Percentiles rank a stretch among this genome's conserved stretches.
phyloP scores from a whole-genome alignment of 2,888 invertebrate genomes.

The Coelopa pilipes region DNA sequence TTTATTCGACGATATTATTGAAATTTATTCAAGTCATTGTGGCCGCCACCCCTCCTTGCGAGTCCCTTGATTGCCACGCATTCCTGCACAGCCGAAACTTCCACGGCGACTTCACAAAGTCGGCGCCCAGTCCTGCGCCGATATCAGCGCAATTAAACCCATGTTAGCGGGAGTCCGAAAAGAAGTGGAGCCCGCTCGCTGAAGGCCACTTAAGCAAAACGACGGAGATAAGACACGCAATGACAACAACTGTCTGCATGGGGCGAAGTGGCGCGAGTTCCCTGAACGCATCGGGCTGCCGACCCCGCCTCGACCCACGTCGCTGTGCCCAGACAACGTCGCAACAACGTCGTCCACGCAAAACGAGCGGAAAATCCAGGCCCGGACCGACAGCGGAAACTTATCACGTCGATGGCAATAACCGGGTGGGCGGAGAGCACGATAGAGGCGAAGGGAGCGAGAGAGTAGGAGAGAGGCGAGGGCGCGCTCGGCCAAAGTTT shows the following conservation, averaged over 20 bases:
- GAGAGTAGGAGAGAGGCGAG: background rate
- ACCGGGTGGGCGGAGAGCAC: conserved; percentile 42
- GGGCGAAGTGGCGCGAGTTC: background rate
- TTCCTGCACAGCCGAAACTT: too few relatives aligned
- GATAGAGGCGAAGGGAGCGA: conserved; percentile 39
- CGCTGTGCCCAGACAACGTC: conserved; percentile 18
- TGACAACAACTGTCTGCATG: conserved; percentile 31
- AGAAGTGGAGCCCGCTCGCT: conserved; percentile 2
- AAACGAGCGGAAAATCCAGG: conserved; percentile 43
- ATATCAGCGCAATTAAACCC: background rate
- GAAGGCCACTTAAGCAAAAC: conserved; percentile 32
- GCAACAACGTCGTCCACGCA: conserved; percentile 22
- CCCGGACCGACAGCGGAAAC: conserved; percentile 22
- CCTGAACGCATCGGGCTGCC: background rate
- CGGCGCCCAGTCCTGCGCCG: background rate
- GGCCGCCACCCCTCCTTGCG: too few relatives aligned
- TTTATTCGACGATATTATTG: too few relatives aligned
- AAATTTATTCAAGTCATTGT: too few relatives aligned
- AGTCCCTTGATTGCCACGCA: too few relatives aligned
- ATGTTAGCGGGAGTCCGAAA: too few relatives aligned
- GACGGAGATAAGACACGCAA: conserved; percentile 32
- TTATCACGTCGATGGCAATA: conserved; percentile 24
- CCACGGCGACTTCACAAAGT: too few relatives aligned
- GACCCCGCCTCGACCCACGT: too few relatives aligned
- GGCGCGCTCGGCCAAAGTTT: conserved; percentile 14